Evolutionary conservation across 1,140 invertebrate species (phyloP), one percentile per base, ranked within the genome.

Genomic region (Tetramorium parvispinum): DNA sequence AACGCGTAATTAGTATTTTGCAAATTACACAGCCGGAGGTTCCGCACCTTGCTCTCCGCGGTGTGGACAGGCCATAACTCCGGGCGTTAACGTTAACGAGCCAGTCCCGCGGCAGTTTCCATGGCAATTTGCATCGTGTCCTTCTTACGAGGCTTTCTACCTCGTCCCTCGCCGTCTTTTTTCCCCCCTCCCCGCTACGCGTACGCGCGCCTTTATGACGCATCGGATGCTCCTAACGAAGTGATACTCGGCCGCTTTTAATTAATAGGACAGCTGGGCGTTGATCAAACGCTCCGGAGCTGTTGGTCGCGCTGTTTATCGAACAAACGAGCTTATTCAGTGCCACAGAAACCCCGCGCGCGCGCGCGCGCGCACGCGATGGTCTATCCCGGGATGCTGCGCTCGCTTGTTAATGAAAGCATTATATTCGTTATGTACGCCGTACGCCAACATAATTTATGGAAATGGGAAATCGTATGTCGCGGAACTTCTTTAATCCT

Each of bases 271-370:
- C 46, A 76, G 21, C 59, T 78, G 75, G 76, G 71, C 88, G 88
- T 79, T 89, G 89, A 90, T 90, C 88, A 87, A 90, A 90, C 86
- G 88, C 77, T 88, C 79, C 85, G 66, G 77, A 85, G 86, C 76
- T 73, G 53, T 37, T 59, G 65, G 77, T 61, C 59, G 68, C 51
- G 55, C 81, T 87, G 89, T 85, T 90, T 90, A 87, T 87, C 77
- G 89, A 90, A 90, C 86, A 90, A 90, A 90, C 89, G 86, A 90
- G 89, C 81, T 88, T 90, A 90, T 91, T 91, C 89, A 91, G 76
- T 43, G 81, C 70, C 73, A 81, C 76, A 82, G 81, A 61, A 32
- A 78, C 32, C n/a, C n/a, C n/a, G n/a, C n/a, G n/a, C n/a, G n/a
- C n/a, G n/a, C 65, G 40, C 57, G 55, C 61, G 61, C 70, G 40